Evolutionary conservation across 2,113 vertebrate species (phyloP).

Genomic region (Platichthys stellatus): DNA sequence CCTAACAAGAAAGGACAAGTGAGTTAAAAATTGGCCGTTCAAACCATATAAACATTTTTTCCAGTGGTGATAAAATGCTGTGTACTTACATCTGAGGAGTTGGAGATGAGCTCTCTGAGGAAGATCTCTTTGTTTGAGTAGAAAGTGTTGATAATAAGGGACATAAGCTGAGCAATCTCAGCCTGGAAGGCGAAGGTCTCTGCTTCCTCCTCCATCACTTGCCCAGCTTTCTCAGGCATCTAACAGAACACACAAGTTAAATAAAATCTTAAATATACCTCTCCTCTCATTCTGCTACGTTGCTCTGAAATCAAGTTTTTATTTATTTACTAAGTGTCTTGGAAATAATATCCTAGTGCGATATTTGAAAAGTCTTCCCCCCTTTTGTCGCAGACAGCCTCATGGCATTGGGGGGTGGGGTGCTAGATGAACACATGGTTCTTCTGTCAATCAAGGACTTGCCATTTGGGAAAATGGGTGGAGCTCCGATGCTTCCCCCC

Average conservation of each 20-base stretch:
- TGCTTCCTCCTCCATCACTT: conserved; percentile 72
- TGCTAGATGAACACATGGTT: conserved; percentile 58
- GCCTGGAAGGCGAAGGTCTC: conserved; percentile 87
- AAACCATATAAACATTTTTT: not conserved
- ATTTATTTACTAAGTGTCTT: not conserved
- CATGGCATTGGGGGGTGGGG: conserved; percentile 11
- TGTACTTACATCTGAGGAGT: conserved; percentile 85
- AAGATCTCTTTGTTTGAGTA: conserved; percentile 90
- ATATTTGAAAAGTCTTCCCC: not conserved
- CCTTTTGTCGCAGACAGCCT: not conserved
- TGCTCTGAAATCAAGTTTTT: not conserved
- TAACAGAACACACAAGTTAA: conserved; percentile 20
- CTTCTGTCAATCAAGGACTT: conserved; percentile 67
- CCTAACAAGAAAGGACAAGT: conserved; percentile 84
- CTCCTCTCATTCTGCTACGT: not conserved
- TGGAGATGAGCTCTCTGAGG: conserved; percentile 86
- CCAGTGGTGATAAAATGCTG: not conserved
- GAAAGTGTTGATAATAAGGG: conserved; percentile 88
- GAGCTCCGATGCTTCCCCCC: conserved; percentile 40
- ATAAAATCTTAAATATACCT: not conserved
- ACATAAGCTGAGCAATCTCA: conserved; percentile 89
- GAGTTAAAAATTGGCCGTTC: not conserved
- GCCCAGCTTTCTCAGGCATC: conserved; percentile 76
- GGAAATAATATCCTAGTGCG: not conserved
- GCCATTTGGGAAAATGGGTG: conserved; percentile 49